Evolutionary conservation across 2,797 vertebrate species (phyloP).

Genomic region (Semaprochilodus insignis): DNA sequence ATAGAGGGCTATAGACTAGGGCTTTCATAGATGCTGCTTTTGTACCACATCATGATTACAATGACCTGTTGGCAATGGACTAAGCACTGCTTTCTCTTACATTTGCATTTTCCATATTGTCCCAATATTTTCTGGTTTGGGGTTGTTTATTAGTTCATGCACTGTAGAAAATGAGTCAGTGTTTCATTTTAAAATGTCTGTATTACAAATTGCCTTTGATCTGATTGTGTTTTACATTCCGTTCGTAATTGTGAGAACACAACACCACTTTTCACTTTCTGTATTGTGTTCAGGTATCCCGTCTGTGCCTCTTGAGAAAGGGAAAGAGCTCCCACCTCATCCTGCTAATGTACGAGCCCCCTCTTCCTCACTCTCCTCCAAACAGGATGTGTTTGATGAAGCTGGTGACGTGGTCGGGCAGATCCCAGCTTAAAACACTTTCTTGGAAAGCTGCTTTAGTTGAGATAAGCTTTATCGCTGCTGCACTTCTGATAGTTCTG

Average conservation of each 20-base stretch:
- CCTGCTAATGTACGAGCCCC: background rate
- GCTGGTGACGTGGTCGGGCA: slow-evolving; percentile 1
- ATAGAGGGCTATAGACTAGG: too few species aligned
- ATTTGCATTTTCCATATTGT: too few species aligned
- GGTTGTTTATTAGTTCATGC: too few species aligned
- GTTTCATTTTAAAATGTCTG: too few species aligned
- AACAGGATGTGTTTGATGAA: slow-evolving; percentile 43
- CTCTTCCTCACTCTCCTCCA: slow-evolving; percentile 12
- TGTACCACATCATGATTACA: too few species aligned
- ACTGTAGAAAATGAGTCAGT: too few species aligned
- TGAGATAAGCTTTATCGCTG: slow-evolving; percentile 43
- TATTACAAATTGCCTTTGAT: too few species aligned
- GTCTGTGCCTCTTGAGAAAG: background rate
- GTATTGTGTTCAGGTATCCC: background rate
- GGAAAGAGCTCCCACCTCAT: background rate
- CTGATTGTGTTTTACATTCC: too few species aligned
- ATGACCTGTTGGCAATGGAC: too few species aligned
- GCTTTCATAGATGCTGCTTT: too few species aligned
- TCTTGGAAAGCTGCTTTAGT: slow-evolving; percentile 48
- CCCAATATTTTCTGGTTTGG: too few species aligned
- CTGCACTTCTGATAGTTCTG: slow-evolving; percentile 21
- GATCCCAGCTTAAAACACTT: slow-evolving; percentile 30
- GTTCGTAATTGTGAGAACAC: background rate
- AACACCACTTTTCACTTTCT: background rate
- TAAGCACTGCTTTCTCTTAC: too few species aligned